Evolutionary conservation across 2,797 vertebrate species (phyloP), one percentile per base, ranked within the genome.

Genomic region (Poecilia picta): DNA sequence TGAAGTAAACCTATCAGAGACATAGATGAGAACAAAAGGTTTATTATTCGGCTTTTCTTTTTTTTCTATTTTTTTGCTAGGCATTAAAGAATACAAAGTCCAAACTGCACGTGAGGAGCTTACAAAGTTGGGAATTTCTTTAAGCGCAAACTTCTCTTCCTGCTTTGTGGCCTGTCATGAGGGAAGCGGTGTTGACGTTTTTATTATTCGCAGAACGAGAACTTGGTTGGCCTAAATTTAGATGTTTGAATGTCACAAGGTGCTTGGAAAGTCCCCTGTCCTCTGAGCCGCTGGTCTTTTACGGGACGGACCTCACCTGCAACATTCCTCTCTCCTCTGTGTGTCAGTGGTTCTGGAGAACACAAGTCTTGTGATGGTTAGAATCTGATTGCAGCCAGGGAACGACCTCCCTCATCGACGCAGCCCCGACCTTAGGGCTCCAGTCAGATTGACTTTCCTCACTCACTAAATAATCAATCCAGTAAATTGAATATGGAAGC

Each of bases 211-310:
- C 33, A 31, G 57, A 20, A 57, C 18, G 43, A 25, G 31, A 41
- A 49, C 43, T 23, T 74, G 46, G 43, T 49, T 73, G 53, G 45
- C 72, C 45, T 73, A 41, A 73, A 73, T 49, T 13, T 18, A 39
- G 28, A 16, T 53, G 64, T 41, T 70, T 70, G 23, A 43, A 43
- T 28, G 41, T 28, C 49, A 33, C 8, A 6, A 76, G 36, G 12
- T 28, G 7, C 8, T 15, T 16, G 45, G 31, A 68, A 49, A 68
- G 36, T 4, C 3, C 64, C 0, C 20, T 20, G 13, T 68, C 47
- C 23, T 43, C 25, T 39, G 10, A 47, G 12, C 7, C 0, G 4
- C 59, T 1, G n/a, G 18, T 72, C 49, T 45, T 49, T 28, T 15
- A 23, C 16, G 23, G 47, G 36, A 70, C 43, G 16, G 8, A 71